Evolutionary conservation across 1,140 invertebrate genomes (phyloP).

Genomic region (Ditylenchus dipsaci): DNA sequence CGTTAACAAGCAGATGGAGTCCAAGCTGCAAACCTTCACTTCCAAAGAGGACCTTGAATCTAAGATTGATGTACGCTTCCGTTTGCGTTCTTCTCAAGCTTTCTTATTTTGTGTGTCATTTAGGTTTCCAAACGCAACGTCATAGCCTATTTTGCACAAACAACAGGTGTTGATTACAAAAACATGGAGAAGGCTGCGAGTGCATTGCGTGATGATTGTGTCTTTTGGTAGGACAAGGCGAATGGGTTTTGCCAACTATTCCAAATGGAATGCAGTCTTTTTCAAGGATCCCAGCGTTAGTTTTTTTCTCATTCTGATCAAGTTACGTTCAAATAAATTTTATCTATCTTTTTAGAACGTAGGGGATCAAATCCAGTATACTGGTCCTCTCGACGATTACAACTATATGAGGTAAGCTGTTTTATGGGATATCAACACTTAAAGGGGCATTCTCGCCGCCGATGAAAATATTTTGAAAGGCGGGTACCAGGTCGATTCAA

Average conservation of each 20-base stretch:
- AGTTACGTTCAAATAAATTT: not conserved
- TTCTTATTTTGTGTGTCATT: constrained; percentile 52
- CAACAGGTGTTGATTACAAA: constrained; percentile 65
- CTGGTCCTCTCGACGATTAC: constrained; percentile 55
- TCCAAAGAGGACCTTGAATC: constrained; percentile 37
- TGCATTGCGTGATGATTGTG: constrained; percentile 83
- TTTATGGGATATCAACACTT: too few relatives aligned
- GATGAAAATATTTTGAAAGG: too few relatives aligned
- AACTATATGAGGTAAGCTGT: constrained; percentile 41
- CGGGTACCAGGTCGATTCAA: too few relatives aligned
- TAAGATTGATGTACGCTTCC: constrained; percentile 39
- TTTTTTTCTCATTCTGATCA: constrained; percentile 2
- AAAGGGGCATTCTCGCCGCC: too few relatives aligned
- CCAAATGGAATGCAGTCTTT: constrained; percentile 73
- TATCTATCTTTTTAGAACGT: constrained; percentile 69
- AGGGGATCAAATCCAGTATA: constrained; percentile 65
- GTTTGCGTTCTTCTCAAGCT: constrained; percentile 7
- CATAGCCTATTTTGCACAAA: constrained; percentile 83
- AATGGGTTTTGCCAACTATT: constrained; percentile 63
- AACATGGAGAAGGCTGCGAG: constrained; percentile 67
- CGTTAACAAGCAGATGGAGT: constrained; percentile 75
- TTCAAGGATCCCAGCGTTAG: constrained; percentile 64
- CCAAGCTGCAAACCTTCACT: constrained; percentile 32
- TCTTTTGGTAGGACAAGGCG: constrained; percentile 89
- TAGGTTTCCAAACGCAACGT: constrained; percentile 78